Base-by-base conservation (phyloP, 2,797 vertebrate genomes). In the Sebastes aleutianus region DNA sequence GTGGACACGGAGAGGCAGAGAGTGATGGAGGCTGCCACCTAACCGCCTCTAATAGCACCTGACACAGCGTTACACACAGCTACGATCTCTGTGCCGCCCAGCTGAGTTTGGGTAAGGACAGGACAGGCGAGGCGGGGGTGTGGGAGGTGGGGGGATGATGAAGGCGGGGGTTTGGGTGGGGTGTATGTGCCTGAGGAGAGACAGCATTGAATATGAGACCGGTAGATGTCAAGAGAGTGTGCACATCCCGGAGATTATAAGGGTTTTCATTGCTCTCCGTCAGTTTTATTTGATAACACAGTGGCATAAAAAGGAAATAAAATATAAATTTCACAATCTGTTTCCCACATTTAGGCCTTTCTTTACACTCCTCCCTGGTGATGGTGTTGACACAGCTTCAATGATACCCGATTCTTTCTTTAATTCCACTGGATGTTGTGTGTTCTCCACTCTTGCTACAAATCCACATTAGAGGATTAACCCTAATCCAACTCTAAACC, bases 11-110 rank as follows among this genome's bases (percentile, higher is more conserved):
- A 86, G 89, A 92, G 90, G 82, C 87, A 90, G 91, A 93, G 90
- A 92, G 92, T 94, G 94, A 95, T 95, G 93, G 93, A 95, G 92
- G 93, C 92, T 93, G 93, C 93, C 93, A 94, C 93, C 94, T 94
- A 93, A 94, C 91, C 91, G 91, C 86, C 93, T 87, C 94, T 95
- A 95, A 96, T 94, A 95, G 93, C 91, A 93, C 92, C 92, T 95
- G 94, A 95, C 94, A 95, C 91, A 90, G 92, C 90, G 93, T 93
- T 92, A 94, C 93, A 93, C 91, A 91, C 87, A 78, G 90, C 89
- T 88, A 85, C 85, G 87, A 93, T 92, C 94, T 85, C 89, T 83
- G 88, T 84, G 91, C 90, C 85, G 89, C 91, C 92, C 92, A 92
- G 93, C 91, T 93, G 93, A 92, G 91, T 90, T 93, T 91, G 84